A percentile compares a stretch with the other conserved stretches of the same genome.
These are phyloP conservation scores for Villa cingulata DNA, from an alignment of 2,888 invertebrate genomes.

Conservation along the genomic window DNA sequence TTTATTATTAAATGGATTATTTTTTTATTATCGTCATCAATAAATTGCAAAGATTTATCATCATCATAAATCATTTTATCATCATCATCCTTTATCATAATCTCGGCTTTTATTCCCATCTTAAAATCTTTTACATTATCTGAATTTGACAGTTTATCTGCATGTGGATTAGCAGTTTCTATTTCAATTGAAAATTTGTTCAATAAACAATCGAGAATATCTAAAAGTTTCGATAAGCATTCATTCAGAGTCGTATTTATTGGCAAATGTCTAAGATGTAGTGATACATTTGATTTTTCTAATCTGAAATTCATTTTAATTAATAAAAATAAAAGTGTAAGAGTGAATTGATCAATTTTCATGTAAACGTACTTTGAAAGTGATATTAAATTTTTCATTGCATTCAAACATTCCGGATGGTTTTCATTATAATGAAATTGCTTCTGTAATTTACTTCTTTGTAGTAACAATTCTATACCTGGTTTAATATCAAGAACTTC, in stretches of 20 bases:
- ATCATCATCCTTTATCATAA: constrained; percentile 14
- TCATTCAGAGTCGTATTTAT: constrained; percentile 24
- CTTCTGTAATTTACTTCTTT: constrained; percentile 28
- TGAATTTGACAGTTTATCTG: neutral
- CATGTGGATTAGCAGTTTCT: neutral
- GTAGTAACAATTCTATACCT: constrained; percentile 31
- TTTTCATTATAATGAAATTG: constrained; percentile 27
- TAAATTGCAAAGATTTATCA: neutral
- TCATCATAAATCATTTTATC: constrained; percentile 1
- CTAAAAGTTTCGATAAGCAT: constrained; percentile 9
- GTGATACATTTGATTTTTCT: constrained; percentile 26
- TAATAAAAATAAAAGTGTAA: neutral
- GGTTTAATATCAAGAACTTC: constrained; percentile 30
- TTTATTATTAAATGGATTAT: constrained; percentile 43
- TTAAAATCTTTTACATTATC: constrained; percentile 2
- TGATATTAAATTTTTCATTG: constrained; percentile 38
- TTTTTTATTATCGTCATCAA: constrained; percentile 7
- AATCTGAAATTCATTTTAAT: constrained; percentile 19
- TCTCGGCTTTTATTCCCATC: constrained; percentile 9
- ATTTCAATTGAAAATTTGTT: constrained; percentile 9
- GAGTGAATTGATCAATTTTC: too few relatives aligned
- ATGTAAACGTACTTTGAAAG: constrained; percentile 28
- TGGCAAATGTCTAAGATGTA: constrained; percentile 23
- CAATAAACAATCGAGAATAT: constrained; percentile 29
- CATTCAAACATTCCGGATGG: constrained; percentile 30